These are phyloP conservation scores for Diuraphis noxia DNA, from an alignment of 1,140 invertebrate species.

Conservation along the genomic window DNA sequence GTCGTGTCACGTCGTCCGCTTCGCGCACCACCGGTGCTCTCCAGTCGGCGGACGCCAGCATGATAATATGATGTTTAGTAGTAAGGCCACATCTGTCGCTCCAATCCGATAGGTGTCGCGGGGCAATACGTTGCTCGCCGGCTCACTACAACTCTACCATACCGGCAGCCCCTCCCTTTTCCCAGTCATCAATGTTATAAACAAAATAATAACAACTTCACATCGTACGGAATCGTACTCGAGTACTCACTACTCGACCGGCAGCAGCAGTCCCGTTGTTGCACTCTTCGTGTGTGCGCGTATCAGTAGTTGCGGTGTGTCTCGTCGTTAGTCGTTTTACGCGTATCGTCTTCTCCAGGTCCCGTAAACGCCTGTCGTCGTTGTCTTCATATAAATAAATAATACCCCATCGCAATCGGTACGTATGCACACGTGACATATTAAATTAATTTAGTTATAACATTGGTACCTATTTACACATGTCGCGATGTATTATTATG, in stretches of 20 bases:
- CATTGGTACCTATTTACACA: background rate
- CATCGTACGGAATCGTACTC: background rate
- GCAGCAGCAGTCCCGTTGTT: background rate
- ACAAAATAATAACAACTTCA: background rate
- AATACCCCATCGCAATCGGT: background rate
- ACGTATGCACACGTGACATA: background rate
- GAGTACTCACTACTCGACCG: background rate
- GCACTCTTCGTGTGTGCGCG: background rate
- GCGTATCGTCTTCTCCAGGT: background rate
- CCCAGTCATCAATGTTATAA: background rate
- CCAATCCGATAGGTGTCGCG: slow-evolving; percentile 13
- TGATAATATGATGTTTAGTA: background rate
- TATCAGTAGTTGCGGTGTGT: too few species aligned
- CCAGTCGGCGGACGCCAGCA: background rate
- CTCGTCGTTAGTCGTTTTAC: background rate
- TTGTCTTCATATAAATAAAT: background rate
- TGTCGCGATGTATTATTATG: background rate
- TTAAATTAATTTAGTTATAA: background rate
- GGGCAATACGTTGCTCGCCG: background rate
- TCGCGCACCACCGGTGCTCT: background rate
- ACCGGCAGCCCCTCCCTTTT: background rate
- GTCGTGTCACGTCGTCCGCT: background rate
- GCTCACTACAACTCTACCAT: background rate
- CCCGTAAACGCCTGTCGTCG: background rate
- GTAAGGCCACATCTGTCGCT: background rate